These are phyloP conservation scores for Eupithecia vulgata DNA, from an alignment of 2,888 invertebrate species.

Conservation along the genomic window DNA sequence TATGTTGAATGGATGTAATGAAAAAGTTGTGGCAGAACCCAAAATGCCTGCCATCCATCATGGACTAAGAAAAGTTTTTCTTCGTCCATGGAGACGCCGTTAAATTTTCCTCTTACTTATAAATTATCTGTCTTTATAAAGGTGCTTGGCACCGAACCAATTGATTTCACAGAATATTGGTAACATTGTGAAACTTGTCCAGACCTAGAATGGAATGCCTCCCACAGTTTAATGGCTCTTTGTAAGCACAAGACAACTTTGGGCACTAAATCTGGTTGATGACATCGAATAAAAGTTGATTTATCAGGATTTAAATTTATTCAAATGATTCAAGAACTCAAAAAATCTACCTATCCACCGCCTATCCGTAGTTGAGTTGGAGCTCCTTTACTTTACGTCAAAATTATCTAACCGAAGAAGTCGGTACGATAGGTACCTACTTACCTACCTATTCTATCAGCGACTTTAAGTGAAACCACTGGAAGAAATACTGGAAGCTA, in stretches of 20 bases:
- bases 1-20: background rate
- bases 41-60: background rate
- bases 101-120: background rate
- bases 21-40: background rate
- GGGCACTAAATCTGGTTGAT: conserved; percentile 60
- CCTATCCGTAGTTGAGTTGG: too few species aligned
- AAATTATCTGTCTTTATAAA: background rate
- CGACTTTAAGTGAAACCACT: background rate
- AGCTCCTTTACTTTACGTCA: background rate
- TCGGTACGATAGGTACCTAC: background rate
- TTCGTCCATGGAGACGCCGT: background rate
- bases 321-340: too few species aligned
- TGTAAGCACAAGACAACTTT: conserved; percentile 50
- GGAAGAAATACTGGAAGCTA: background rate
- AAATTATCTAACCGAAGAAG: background rate
- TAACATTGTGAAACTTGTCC: conserved; percentile 46
- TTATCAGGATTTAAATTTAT: background rate
- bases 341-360: too few species aligned
- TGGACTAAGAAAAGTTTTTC: background rate
- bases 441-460: background rate
- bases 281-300: conserved; percentile 21
- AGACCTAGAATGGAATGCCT: conserved; percentile 46
- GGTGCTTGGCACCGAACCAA: background rate
- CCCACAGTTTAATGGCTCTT: conserved; percentile 55
- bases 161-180: background rate